These are phyloP conservation scores for Pterostichus madidus DNA, from an alignment of 2,888 invertebrate species.

Conservation along the genomic window DNA sequence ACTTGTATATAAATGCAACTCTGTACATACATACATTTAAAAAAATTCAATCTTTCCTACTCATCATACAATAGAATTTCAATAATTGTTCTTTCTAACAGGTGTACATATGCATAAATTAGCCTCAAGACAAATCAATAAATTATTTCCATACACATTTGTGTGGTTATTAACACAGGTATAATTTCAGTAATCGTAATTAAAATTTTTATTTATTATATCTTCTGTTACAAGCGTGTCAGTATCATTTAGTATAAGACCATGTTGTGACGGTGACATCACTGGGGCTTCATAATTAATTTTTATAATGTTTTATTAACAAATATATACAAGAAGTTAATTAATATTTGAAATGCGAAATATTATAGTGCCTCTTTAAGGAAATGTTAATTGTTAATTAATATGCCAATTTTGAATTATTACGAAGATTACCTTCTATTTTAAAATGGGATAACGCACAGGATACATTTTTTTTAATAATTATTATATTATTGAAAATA, in stretches of 20 bases:
- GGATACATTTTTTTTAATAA: no score
- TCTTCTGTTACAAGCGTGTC: constrained; percentile 44
- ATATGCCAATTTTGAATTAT: no score
- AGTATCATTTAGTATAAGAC: constrained; percentile 3
- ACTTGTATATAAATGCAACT: no score
- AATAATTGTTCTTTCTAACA: constrained; percentile 36
- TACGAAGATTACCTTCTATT: no score
- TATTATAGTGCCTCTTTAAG: neutral
- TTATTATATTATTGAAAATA: no score
- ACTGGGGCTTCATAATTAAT: neutral
- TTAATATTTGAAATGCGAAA: constrained; percentile 20
- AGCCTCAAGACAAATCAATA: constrained; percentile 52
- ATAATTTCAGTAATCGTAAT: constrained; percentile 62
- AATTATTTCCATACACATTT: constrained; percentile 59
- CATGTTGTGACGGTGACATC: constrained; percentile 7
- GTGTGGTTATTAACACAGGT: constrained; percentile 53
- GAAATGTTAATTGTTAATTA: no score
- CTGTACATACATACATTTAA: no score
- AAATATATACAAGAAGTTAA: constrained; percentile 6
- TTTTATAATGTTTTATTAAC: constrained; percentile 6
- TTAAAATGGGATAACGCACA: no score
- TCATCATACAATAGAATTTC: constrained; percentile 32
- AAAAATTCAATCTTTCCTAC: no score
- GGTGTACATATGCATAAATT: constrained; percentile 48
- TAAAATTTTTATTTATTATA: constrained; percentile 65